Base-by-base conservation (phyloP, 2,797 vertebrate species). In the Urocyon cinereoargenteus region DNA sequence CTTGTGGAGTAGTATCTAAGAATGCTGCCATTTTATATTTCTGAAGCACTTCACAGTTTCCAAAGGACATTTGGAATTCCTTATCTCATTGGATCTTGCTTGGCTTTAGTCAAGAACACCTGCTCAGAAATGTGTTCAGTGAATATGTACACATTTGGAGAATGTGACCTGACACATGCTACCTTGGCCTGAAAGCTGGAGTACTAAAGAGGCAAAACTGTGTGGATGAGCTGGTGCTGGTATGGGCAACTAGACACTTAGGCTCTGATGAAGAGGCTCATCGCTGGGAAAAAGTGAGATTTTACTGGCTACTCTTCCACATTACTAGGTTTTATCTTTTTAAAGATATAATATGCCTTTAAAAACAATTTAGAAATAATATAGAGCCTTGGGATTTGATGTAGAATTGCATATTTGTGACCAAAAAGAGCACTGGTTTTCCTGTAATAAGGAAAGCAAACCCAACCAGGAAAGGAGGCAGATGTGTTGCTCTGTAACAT, bases 251-350 rank as follows among this genome's bases (percentile, higher is more conserved):
- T 19, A 73, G 84, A 82, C 59, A 53, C 26, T 64, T 75, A 31
- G 68, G 88, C 85, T 94, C 96, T 91, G 79, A 66, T 79, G 19
- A 94, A 96, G 51, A 91, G 78, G 19, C n/a, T 91, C 66, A 49
- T 59, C 36, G 21, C 40, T 68, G 53, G 57, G 77, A 64, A 90
- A 88, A 95, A 86, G 79, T 78, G 51, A 90, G 53, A 73, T 86
- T 83, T 82, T 82, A 55, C 68, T 91, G 77, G 72, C 66, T 93
- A 24, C 55, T 94, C n/a, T 85, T 75, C 45, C 70, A 78, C 0
- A 1, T 73, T 86, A 45, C 68, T 92, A 90, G 40, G 2, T 26
- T 19, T 24, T 5, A 18, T 7, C 9, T 0, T 57, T 95, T 88
- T 92, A 8, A 82, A 84, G 93, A 70, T 16, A 85, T 19, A 72